These are phyloP conservation scores for Artibeus jamaicensis DNA, from an alignment of 2,797 vertebrate genomes.

Conservation along the genomic window DNA sequence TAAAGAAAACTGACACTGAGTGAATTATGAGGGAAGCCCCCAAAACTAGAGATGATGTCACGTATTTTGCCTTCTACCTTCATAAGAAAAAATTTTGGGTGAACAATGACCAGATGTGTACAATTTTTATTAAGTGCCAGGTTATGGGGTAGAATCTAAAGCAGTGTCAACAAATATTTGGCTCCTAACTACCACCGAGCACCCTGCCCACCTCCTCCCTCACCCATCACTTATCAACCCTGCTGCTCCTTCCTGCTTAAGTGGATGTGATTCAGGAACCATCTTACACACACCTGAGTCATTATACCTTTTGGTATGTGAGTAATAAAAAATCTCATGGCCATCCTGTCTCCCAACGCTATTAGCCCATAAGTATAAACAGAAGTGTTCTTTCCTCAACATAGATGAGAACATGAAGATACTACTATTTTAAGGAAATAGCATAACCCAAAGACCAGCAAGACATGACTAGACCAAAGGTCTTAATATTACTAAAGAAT, in stretches of 20 bases:
- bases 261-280: not conserved
- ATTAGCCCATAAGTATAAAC: not conserved
- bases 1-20: not conserved
- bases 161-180: not conserved
- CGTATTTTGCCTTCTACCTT: not conserved
- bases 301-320: not conserved
- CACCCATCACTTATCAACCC: not conserved
- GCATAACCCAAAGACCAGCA: not conserved
- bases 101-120: not conserved
- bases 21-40: not conserved
- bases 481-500: not conserved
- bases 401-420: not conserved
- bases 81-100: not conserved
- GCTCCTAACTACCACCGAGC: too few relatives aligned
- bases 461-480: not conserved
- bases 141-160: not conserved
- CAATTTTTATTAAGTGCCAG: not conserved
- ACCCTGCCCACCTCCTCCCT: not conserved
- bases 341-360: not conserved
- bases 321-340: not conserved
- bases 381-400: not conserved
- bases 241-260: not conserved
- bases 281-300: not conserved
- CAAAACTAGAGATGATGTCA: not conserved
- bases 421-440: not conserved